Conservation (phyloP, 2,888 invertebrate genomes). For the Eilema caniola region DNA sequence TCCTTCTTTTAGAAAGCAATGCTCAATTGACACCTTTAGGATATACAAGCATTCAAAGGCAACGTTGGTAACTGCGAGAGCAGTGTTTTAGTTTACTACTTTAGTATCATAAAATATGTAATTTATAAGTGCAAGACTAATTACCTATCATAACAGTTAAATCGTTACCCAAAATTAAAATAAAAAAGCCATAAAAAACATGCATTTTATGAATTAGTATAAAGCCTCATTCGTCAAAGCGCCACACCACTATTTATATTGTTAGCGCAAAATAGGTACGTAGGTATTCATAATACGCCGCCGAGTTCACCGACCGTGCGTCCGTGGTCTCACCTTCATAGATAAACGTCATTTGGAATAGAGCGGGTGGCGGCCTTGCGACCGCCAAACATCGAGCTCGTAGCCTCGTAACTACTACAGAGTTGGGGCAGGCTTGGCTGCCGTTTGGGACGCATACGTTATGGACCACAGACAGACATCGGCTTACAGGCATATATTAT, state of each 20-base stretch:
- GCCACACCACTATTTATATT: constrained; percentile 60
- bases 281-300: constrained; percentile 66
- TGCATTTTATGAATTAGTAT: constrained; percentile 34
- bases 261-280: constrained; percentile 68
- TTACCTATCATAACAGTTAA: constrained; percentile 12
- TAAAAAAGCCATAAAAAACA: constrained; percentile 34
- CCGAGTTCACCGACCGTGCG: constrained; percentile 80
- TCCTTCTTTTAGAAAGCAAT: not conserved
- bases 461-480: not conserved
- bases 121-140: not conserved
- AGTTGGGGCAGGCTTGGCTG: constrained; percentile 69
- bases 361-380: constrained; percentile 54
- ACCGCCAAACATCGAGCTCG: constrained; percentile 53
- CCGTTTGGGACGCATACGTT: constrained; percentile 11
- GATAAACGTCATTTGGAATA: constrained; percentile 80
- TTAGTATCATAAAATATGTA: not conserved
- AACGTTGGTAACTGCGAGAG: not conserved
- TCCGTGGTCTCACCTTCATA: constrained; percentile 82
- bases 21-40: not conserved
- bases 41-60: not conserved
- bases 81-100: not conserved
- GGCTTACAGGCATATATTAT: constrained; percentile 6
- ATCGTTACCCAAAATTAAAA: constrained; percentile 5
- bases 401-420: constrained; percentile 54
- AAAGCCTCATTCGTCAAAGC: constrained; percentile 61